Base-by-base conservation (phyloP, 2,888 invertebrate genomes). In the Meiosimyza platycephala region DNA sequence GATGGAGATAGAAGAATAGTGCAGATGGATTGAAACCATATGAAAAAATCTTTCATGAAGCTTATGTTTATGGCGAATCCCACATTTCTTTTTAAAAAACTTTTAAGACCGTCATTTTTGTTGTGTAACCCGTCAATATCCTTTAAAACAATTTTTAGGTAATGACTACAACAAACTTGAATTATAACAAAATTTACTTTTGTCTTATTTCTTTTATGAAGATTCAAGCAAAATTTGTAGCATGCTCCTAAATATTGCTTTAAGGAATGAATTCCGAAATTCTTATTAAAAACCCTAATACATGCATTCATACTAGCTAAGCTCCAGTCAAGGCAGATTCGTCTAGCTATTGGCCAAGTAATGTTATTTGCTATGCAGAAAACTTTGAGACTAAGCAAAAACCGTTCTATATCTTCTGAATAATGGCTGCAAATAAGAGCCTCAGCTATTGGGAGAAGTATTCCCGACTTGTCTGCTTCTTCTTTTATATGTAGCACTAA, bases 301-400 rank as follows among this genome's bases (percentile, higher is more conserved):
- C 66, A 67, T n/a, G 55, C 66, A 55, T 66, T 66, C 16, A 66
- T 66, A 3, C 15, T 16, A 6, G 66, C 66, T 11, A 54, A 54
- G 55, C 66, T 66, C 66, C 66, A 66, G 40, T 66, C 55, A 12
- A 54, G 13, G 13, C n/a, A 28, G 13, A 66, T 66, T 55, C 66
- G 28, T 47, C 54, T 64, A 3, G 64, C 12, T 12, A 64, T n/a
- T n/a, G n/a, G n/a, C n/a, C n/a, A n/a, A n/a, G n/a, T n/a, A n/a
- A n/a, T n/a, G n/a, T n/a, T n/a, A n/a, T n/a, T n/a, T n/a, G n/a
- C n/a, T n/a, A n/a, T n/a, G n/a, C n/a, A n/a, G n/a, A n/a, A n/a
- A n/a, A n/a, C n/a, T n/a, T n/a, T n/a, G n/a, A n/a, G n/a, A n/a
- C n/a, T n/a, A n/a, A n/a, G n/a, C n/a, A n/a, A n/a, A n/a, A n/a